phyloP scores from a whole-genome alignment of 1,140 invertebrate species.

The Zaprionus lachaisei region DNA sequence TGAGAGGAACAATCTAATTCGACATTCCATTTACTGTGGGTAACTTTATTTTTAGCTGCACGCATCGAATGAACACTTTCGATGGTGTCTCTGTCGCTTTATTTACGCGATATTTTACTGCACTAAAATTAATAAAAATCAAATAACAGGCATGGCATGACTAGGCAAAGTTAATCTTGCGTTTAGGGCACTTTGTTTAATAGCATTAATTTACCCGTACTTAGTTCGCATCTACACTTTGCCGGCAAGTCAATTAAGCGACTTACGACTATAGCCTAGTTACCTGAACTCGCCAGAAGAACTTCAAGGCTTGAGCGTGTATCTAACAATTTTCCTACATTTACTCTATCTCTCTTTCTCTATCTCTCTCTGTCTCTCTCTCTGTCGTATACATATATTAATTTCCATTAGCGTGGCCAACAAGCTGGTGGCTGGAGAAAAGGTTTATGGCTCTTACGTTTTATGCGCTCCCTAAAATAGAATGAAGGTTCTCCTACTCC shows the following conservation, averaged over 20 bases:
- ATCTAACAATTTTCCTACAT: neutral
- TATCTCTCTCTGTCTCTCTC: neutral
- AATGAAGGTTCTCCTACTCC: neutral
- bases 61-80: neutral
- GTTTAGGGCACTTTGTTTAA: conserved; percentile 14
- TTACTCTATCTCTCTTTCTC: neutral
- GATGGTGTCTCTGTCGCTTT: too few relatives aligned
- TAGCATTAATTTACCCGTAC: conserved; percentile 35
- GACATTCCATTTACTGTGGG: neutral
- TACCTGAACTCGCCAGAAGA: conserved; percentile 29
- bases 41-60: neutral
- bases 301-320: conserved; percentile 6
- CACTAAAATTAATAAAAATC: conserved; percentile 3
- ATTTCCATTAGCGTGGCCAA: conserved; percentile 68
- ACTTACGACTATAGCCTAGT: conserved; percentile 59
- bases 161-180: conserved; percentile 4
- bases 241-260: conserved; percentile 67
- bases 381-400: conserved; percentile 45
- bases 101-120: neutral
- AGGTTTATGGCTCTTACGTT: conserved; percentile 72
- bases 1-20: neutral
- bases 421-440: conserved; percentile 30
- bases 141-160: neutral
- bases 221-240: conserved; percentile 38
- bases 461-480: conserved; percentile 53